Percentiles rank a stretch among this genome's conserved stretches.
Evolutionary conservation across 2,888 invertebrate genomes (phyloP).

Genomic region (Plemyria rubiginata): DNA sequence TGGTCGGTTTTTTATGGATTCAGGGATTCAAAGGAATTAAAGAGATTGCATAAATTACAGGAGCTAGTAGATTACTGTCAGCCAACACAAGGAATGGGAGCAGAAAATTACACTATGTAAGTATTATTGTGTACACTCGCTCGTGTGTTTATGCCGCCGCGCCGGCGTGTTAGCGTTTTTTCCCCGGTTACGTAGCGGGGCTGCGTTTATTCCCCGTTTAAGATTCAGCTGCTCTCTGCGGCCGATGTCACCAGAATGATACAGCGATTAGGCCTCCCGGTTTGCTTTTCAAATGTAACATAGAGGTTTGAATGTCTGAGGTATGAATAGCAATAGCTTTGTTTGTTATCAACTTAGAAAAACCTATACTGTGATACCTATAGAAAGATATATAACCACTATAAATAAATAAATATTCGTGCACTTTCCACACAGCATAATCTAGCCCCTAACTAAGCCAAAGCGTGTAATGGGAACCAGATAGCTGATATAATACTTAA

Average conservation of each 20-base stretch:
- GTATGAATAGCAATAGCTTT: not conserved
- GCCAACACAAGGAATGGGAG: slow-evolving; percentile 11
- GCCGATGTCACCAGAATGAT: slow-evolving; percentile 49
- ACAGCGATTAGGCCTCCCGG: slow-evolving; percentile 48
- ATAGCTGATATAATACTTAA: no score
- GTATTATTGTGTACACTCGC: no score
- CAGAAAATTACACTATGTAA: not conserved
- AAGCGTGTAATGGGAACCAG: no score
- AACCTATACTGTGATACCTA: no score
- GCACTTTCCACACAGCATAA: no score
- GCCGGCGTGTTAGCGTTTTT: slow-evolving; percentile 5
- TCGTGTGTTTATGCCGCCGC: not conserved
- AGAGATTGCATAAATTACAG: slow-evolving; percentile 30
- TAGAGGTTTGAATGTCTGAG: slow-evolving; percentile 6
- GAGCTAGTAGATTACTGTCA: slow-evolving; percentile 2
- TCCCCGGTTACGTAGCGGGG: slow-evolving; percentile 7
- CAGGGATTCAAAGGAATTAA: slow-evolving; percentile 34
- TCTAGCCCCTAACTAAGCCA: no score
- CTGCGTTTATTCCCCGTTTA: slow-evolving; percentile 45
- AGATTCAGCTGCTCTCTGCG: slow-evolving; percentile 52
- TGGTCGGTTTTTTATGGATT: slow-evolving; percentile 33
- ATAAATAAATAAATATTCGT: no score
- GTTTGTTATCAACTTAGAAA: no score
- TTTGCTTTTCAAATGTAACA: slow-evolving; percentile 24
- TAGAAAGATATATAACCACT: no score